Percentiles rank a stretch among this genome's conserved stretches.
Evolutionary conservation across 37 sponge, comb jelly and placozoan species (phyloP).

Genomic region (Spongia lamella): DNA sequence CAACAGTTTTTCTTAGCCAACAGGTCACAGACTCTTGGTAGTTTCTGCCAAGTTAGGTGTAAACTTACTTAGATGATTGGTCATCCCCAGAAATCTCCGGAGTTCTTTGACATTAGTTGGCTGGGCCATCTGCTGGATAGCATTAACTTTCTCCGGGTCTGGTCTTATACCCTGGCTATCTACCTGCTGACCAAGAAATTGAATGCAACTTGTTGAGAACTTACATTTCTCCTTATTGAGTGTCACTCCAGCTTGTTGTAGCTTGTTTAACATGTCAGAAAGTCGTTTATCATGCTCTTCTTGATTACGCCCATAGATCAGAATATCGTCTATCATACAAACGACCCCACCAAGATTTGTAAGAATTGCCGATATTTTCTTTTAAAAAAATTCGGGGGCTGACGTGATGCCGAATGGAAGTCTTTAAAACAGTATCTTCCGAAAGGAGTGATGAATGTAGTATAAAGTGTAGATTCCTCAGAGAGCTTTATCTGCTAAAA

Average conservation of each 20-base stretch:
- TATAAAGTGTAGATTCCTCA: not conserved
- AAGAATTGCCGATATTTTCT: constrained; percentile 4
- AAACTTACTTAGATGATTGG: constrained; percentile 11
- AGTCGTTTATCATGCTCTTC: not conserved
- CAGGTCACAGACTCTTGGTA: constrained; percentile 5
- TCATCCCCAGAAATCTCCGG: not conserved
- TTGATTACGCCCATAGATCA: not conserved
- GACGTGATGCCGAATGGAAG: no score
- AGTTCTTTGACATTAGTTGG: constrained; percentile 1
- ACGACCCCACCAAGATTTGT: constrained; percentile 7
- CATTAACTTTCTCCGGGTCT: constrained; percentile 1
- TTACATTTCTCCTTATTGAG: constrained; percentile 8
- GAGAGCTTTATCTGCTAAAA: not conserved
- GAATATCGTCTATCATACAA: no score
- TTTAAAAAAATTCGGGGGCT: no score
- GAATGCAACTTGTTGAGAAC: not conserved
- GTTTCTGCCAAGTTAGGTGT: constrained; percentile 12
- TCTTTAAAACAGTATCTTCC: no score
- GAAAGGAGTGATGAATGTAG: no score
- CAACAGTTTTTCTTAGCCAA: not conserved
- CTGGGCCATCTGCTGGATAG: not conserved
- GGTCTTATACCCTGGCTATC: constrained; percentile 1
- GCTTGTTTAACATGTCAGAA: no score
- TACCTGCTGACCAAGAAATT: constrained; percentile 8
- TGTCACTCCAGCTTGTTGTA: constrained; percentile 2